Evolutionary conservation across 2,113 vertebrate genomes (phyloP).

Genomic region (Hippocampus mohnikei): DNA sequence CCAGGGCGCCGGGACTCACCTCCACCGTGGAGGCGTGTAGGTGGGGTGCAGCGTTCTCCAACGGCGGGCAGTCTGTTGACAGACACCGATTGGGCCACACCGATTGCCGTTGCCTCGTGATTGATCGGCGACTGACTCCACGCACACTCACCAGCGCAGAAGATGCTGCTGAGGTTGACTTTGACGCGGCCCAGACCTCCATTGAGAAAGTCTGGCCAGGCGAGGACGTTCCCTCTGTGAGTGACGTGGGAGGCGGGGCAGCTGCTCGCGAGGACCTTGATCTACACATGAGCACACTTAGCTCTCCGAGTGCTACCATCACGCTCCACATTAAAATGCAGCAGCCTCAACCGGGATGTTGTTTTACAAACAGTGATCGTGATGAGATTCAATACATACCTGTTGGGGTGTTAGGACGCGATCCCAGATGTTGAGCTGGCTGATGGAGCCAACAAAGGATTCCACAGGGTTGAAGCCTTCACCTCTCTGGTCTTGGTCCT

Average conservation of each 20-base stretch:
- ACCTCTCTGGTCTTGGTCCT: slow-evolving; percentile 93
- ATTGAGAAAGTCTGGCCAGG: slow-evolving; percentile 92
- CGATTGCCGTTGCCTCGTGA: background rate
- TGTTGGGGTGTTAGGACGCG: slow-evolving; percentile 86
- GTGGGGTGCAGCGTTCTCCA: slow-evolving; percentile 80
- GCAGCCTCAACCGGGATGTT: too few species aligned
- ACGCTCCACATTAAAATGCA: background rate
- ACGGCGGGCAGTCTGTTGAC: slow-evolving; percentile 83
- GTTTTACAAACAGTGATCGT: too few species aligned
- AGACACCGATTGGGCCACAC: background rate
- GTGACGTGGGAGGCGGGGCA: slow-evolving; percentile 80
- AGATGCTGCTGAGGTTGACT: slow-evolving; percentile 84
- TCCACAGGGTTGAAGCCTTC: slow-evolving; percentile 96
- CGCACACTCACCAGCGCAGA: slow-evolving; percentile 84
- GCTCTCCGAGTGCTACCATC: too few species aligned
- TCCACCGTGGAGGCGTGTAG: slow-evolving; percentile 75
- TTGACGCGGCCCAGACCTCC: slow-evolving; percentile 90
- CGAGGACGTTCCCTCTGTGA: slow-evolving; percentile 88
- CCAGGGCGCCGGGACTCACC: slow-evolving; percentile 83
- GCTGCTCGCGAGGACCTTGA: slow-evolving; percentile 85
- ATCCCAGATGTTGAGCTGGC: slow-evolving; percentile 97
- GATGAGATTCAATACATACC: slow-evolving; percentile 46
- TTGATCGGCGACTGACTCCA: background rate
- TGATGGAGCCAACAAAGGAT: slow-evolving; percentile 94
- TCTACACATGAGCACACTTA: slow-evolving; percentile 60